phyloP scores from a whole-genome alignment of 2,113 vertebrate species.

The Melospiza melodia region DNA sequence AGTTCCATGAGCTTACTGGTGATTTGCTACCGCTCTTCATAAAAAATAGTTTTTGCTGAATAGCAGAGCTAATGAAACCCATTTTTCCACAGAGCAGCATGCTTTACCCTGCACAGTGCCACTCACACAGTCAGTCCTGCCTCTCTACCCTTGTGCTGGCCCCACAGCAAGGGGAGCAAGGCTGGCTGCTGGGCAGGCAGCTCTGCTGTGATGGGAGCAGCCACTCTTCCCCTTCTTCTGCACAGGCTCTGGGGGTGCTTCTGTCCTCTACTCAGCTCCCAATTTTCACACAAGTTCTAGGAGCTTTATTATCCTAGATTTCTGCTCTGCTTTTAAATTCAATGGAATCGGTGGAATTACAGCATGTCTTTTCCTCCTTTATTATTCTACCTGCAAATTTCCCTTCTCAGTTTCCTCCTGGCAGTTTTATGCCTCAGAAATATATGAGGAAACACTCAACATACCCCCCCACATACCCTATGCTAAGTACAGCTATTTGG shows the following conservation, averaged over 20 bases:
- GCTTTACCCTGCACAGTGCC: not conserved
- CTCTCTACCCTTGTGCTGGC: fast-evolving
- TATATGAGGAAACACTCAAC: not conserved
- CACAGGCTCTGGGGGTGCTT: not conserved
- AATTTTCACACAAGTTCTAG: not conserved
- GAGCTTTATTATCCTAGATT: not conserved
- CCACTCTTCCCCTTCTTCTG: not conserved
- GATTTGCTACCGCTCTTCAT: not conserved
- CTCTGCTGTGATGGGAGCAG: fast-evolving
- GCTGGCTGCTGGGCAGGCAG: not conserved
- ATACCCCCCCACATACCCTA: fast-evolving
- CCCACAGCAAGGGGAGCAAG: fast-evolving
- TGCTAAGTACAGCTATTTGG: not conserved
- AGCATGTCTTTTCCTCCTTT: not conserved
- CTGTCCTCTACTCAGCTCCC: not conserved
- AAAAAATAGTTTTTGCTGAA: not conserved
- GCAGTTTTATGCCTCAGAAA: not conserved
- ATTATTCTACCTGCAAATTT: not conserved
- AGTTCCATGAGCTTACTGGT: not conserved
- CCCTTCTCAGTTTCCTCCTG: not conserved
- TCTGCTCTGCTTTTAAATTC: not conserved
- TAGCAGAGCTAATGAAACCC: not conserved
- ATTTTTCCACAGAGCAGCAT: not conserved
- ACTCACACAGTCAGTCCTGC: not conserved
- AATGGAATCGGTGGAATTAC: not conserved